These are phyloP conservation scores for Neoscelio sp. DNA, from an alignment of 2,888 invertebrate genomes.

Conservation along the genomic window DNA sequence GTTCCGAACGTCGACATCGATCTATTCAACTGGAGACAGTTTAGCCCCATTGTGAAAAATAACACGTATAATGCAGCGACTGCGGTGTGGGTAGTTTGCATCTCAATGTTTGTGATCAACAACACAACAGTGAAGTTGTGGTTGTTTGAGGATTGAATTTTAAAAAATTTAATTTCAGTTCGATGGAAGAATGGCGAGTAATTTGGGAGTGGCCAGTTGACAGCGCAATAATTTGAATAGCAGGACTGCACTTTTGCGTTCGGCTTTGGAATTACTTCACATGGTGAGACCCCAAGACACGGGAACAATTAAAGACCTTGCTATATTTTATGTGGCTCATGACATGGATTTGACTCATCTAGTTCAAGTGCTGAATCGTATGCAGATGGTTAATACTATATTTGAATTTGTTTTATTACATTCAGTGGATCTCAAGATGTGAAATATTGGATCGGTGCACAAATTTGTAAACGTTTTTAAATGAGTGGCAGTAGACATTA, in stretches of 20 bases:
- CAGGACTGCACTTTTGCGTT: slow-evolving; percentile 83
- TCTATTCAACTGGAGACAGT: slow-evolving; percentile 83
- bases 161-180: slow-evolving; percentile 80
- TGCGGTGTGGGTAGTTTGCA: slow-evolving; percentile 77
- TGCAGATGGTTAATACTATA: slow-evolving; percentile 72
- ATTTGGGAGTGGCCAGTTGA: slow-evolving; percentile 85
- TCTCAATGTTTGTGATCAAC: no score
- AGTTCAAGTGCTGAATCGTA: slow-evolving; percentile 74
- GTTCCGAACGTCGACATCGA: slow-evolving; percentile 84
- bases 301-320: slow-evolving; percentile 84
- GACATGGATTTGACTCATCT: slow-evolving; percentile 84
- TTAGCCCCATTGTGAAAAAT: slow-evolving; percentile 80
- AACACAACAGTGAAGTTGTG: no score
- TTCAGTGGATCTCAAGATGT: no score
- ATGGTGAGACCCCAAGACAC: slow-evolving; percentile 84
- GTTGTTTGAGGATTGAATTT: not conserved
- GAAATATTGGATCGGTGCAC: no score
- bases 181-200: slow-evolving; percentile 85
- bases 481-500: no score
- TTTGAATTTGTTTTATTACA: not conserved
- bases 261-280: slow-evolving; percentile 84
- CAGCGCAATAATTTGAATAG: slow-evolving; percentile 84
- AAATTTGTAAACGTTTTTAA: no score
- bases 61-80: slow-evolving; percentile 77
- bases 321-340: slow-evolving; percentile 84